Base-by-base conservation (phyloP, 2,113 vertebrate species). In the Porphyrio hochstetteri region DNA sequence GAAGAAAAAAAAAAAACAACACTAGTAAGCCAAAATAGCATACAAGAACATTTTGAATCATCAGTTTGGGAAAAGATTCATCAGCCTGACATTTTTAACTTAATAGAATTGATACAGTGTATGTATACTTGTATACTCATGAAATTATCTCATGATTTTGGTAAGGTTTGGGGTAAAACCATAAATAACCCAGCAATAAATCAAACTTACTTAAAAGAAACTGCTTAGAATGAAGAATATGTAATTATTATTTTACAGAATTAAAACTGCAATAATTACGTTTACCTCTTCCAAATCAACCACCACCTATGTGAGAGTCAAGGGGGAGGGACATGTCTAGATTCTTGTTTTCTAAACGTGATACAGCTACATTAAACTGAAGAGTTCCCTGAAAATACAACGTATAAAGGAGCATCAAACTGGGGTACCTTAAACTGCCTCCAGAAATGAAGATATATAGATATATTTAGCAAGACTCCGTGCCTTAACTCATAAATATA, bases 21-120 rank as follows among this genome's bases (percentile, higher is more conserved):
- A 72, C 25, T 19, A 80, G 24, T 88, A 61, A 96, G 28, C 20
- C 93, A 88, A 94, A 97, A 95, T 4, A 50, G 53, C 20, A 85
- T 7, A 88, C 31, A 86, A 42, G 31, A 82, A 69, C 25, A 14
- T 20, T 8, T 67, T 53, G 27, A 50, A 48, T 28, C 21, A 82
- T 57, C 16, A 10, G 4, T 74, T 86, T 59, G 16, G 16, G 21
- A 80, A 77, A 80, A 87, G 2, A 38, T 36, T 35, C 2, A 50
- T 23, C 31, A 77, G 12, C 10, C 16, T 72, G 17, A 84, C 79
- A 46, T 50, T 69, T 68, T 76, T 72, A 33, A 35, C 24, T 83
- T 59, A 42, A 80, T 74, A 84, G 86, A 75, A 5, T 2, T 44
- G 12, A 52, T 35, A 40, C 1, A 70, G 4, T 36, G 11, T 8